Evolutionary conservation across 1,140 invertebrate genomes (phyloP).

Genomic region (Sycophaga agraensis): DNA sequence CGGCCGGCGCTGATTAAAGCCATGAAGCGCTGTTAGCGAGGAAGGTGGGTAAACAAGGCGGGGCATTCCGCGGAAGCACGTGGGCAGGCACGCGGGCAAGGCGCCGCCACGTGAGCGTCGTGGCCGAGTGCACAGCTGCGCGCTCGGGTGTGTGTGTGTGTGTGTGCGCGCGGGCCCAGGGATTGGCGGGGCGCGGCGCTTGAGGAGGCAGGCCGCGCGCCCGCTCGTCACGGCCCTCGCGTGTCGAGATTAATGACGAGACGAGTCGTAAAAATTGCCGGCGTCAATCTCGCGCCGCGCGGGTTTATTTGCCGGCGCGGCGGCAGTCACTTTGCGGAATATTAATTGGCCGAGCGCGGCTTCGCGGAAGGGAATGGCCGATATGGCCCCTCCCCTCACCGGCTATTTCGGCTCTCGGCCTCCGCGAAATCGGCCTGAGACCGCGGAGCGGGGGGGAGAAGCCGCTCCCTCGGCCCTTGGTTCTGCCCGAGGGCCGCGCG

Average conservation of each 20-base stretch:
- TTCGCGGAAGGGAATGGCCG: too few species aligned
- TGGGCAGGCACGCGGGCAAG: background rate
- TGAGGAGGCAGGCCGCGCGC: background rate
- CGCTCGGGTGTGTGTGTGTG: background rate
- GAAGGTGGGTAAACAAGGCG: background rate
- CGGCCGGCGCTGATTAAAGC: too few species aligned
- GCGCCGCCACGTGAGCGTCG: background rate
- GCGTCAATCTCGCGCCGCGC: slow-evolving; percentile 12
- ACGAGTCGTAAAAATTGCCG: slow-evolving; percentile 27
- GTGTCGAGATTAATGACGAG: slow-evolving; percentile 23
- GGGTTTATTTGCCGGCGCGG: slow-evolving; percentile 16
- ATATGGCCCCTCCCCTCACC: too few species aligned
- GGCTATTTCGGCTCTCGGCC: too few species aligned
- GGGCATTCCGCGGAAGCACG: background rate
- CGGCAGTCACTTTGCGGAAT: slow-evolving; percentile 20
- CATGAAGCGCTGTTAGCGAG: too few species aligned
- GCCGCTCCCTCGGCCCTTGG: too few species aligned
- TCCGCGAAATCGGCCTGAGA: too few species aligned
- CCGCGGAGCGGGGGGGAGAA: too few species aligned
- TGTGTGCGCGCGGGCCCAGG: slow-evolving; percentile 2
- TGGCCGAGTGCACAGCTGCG: too few species aligned
- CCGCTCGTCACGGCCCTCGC: slow-evolving; percentile 2
- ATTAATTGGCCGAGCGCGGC: too few species aligned
- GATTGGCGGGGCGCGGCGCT: slow-evolving; percentile 6
- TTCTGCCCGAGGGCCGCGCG: too few species aligned